These are phyloP conservation scores for Battus philenor DNA, from an alignment of 1,140 invertebrate genomes.

Conservation along the genomic window DNA sequence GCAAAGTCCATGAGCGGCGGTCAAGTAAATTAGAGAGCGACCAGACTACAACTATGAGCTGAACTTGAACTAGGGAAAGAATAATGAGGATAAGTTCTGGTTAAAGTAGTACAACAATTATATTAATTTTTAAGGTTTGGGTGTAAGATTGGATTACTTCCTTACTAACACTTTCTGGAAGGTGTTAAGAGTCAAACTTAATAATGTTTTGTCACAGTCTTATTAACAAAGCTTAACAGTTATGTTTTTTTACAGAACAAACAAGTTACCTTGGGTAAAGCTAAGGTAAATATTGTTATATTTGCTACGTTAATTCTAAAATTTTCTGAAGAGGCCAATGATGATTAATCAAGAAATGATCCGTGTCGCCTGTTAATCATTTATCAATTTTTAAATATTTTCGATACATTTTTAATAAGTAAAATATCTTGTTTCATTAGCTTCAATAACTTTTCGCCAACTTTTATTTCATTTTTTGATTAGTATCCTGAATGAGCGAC, in stretches of 20 bases:
- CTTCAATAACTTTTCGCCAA: no score
- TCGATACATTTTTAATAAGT: no score
- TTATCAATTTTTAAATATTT: no score
- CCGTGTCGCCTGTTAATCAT: no score
- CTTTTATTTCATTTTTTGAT: no score
- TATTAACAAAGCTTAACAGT: background rate
- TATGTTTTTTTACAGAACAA: background rate
- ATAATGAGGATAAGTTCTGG: slow-evolving; percentile 34
- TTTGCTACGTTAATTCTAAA: no score
- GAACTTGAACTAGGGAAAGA: slow-evolving; percentile 38
- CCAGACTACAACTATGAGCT: slow-evolving; percentile 56
- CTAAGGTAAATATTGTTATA: no score
- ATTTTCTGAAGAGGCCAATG: no score
- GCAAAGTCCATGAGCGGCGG: slow-evolving; percentile 35
- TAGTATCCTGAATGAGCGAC: no score
- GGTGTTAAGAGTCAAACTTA: background rate
- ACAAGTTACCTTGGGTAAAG: background rate
- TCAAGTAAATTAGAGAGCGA: slow-evolving; percentile 64
- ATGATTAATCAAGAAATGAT: no score
- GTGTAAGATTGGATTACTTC: background rate
- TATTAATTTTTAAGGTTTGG: background rate
- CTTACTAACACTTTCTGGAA: background rate
- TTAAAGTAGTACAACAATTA: no score
- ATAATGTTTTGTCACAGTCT: background rate
- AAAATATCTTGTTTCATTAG: no score